Percentiles rank a stretch among this genome's conserved stretches.
These are phyloP conservation scores for Liolophura sinensis DNA, from an alignment of 1,140 invertebrate species.

Conservation along the genomic window DNA sequence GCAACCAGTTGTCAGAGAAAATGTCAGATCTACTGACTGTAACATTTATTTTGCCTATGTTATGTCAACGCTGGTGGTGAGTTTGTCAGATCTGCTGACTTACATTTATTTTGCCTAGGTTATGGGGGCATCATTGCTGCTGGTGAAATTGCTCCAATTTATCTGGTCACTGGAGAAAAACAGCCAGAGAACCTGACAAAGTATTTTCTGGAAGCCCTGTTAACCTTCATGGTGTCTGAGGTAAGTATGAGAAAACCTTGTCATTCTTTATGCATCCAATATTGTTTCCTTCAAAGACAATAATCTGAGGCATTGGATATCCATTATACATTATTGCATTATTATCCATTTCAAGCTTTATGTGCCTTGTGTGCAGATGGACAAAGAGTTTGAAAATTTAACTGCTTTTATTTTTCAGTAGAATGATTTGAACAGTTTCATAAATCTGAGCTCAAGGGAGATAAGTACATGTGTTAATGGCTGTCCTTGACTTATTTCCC, in stretches of 20 bases:
- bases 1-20: too few species aligned
- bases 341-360: too few species aligned
- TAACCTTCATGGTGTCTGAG: conserved; percentile 90
- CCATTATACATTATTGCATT: too few species aligned
- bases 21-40: too few species aligned
- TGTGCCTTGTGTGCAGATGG: too few species aligned
- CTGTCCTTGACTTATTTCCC: background rate
- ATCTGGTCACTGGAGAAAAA: conserved; percentile 85
- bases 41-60: conserved; percentile 55
- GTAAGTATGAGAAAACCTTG: conserved; percentile 56
- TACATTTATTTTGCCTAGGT: conserved; percentile 55
- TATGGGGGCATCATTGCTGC: conserved; percentile 69
- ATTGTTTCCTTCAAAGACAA: background rate
- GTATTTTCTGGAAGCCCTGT: conserved; percentile 83
- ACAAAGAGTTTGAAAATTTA: too few species aligned
- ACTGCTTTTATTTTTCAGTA: too few species aligned
- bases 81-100: too few species aligned
- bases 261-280: background rate
- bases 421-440: background rate
- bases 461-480: background rate
- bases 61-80: conserved; percentile 77
- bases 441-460: background rate
- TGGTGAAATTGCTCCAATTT: conserved; percentile 79
- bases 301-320: too few species aligned
- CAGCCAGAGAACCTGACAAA: conserved; percentile 84